A percentile compares a stretch with the other conserved stretches of the same genome.
phyloP scores from a whole-genome alignment of 2,113 vertebrate genomes.

The Catharus minimus region DNA sequence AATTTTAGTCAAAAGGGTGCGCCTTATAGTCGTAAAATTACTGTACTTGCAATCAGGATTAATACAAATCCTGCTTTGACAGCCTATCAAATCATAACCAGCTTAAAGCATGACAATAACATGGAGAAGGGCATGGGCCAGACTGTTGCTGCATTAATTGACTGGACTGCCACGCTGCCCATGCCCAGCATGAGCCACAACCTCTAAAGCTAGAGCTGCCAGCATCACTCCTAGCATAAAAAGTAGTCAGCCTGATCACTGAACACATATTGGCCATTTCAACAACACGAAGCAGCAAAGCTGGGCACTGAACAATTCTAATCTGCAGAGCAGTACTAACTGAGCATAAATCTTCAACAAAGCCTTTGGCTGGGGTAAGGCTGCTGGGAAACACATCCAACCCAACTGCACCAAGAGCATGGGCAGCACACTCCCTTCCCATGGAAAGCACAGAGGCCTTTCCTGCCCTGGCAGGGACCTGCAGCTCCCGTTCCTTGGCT shows the following conservation, averaged over 20 bases:
- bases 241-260: not conserved
- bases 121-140: not conserved
- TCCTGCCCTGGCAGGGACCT: not conserved
- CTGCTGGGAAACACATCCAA: not conserved
- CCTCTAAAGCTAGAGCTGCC: not conserved
- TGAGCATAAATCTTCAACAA: not conserved
- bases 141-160: not conserved
- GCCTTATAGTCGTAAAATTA: no score
- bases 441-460: not conserved
- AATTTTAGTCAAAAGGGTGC: no score
- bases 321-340: not conserved
- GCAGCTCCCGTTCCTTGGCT: not conserved
- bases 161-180: not conserved
- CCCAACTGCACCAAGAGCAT: accelerated
- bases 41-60: not conserved
- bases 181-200: not conserved
- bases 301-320: not conserved
- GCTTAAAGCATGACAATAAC: not conserved
- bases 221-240: not conserved
- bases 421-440: not conserved
- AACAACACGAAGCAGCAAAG: not conserved
- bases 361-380: not conserved
- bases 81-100: not conserved
- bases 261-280: not conserved
- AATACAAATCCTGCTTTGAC: not conserved